Conservation (phyloP, 2,888 invertebrate genomes). For the Drosophila phalerata region DNA sequence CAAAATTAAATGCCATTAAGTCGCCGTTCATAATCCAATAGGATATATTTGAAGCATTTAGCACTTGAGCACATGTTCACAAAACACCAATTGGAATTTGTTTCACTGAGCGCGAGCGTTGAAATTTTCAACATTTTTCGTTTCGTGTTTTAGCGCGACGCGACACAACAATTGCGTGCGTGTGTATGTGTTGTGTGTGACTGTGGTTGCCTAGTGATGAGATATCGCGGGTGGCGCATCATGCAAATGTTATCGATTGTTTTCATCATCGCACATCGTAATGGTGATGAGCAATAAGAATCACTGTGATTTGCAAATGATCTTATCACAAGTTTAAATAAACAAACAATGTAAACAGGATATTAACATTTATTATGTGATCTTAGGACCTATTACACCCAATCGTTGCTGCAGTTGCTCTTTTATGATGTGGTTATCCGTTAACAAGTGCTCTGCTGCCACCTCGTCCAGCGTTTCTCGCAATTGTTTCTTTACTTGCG, state of each 20-base stretch:
- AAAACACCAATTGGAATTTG: constrained; percentile 49
- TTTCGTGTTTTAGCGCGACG: constrained; percentile 67
- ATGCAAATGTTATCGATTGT: constrained; percentile 34
- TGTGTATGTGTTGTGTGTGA: constrained; percentile 31
- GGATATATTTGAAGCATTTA: constrained; percentile 22
- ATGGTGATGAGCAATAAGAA: not conserved
- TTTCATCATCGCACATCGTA: not conserved
- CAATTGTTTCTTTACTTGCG: constrained; percentile 88
- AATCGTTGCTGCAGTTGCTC: constrained; percentile 86
- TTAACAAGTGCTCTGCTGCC: constrained; percentile 87
- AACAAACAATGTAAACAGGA: not conserved
- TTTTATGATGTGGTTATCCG: constrained; percentile 86
- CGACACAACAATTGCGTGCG: constrained; percentile 67
- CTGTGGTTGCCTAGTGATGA: constrained; percentile 56
- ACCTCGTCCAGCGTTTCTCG: constrained; percentile 89
- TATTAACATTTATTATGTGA: constrained; percentile 57
- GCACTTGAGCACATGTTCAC: constrained; percentile 27
- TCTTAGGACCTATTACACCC: constrained; percentile 87
- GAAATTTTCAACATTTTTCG: constrained; percentile 60
- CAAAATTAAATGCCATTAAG: constrained; percentile 32
- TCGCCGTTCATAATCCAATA: constrained; percentile 29
- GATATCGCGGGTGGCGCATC: not conserved
- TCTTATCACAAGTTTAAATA: not conserved
- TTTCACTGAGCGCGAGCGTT: constrained; percentile 37
- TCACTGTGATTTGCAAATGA: not conserved